phyloP scores from a whole-genome alignment of 2,797 vertebrate genomes.

The Lycodopsis pacificus region DNA sequence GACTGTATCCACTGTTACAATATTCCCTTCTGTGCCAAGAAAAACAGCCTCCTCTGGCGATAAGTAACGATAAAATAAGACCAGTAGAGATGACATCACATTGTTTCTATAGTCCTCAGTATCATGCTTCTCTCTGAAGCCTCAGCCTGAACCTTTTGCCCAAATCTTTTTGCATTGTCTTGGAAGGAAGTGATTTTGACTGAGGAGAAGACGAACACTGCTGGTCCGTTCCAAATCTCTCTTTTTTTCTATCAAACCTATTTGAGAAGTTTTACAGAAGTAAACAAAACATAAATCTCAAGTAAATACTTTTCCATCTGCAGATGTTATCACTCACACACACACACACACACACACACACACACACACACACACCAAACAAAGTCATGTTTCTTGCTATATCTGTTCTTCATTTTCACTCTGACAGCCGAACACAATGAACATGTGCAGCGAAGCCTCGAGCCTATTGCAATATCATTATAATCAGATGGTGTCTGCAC shows the following conservation, averaged over 20 bases:
- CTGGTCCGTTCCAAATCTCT: neutral
- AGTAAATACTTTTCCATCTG: slow-evolving; percentile 14
- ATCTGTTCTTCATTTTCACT: slow-evolving; percentile 4
- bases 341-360: neutral
- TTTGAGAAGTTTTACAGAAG: neutral
- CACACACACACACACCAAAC: neutral
- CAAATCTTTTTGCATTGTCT: too few relatives aligned
- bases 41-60: neutral
- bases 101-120: slow-evolving; percentile 30
- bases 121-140: slow-evolving; percentile 7
- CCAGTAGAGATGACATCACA: neutral
- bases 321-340: neutral
- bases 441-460: slow-evolving; percentile 25
- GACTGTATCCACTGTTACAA: too few relatives aligned
- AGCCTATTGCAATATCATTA: slow-evolving; percentile 30
- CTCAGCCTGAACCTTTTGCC: too few relatives aligned
- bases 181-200: slow-evolving; percentile 2
- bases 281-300: slow-evolving; percentile 11
- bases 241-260: neutral
- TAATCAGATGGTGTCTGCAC: slow-evolving; percentile 9
- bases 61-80: too few relatives aligned
- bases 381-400: neutral
- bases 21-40: neutral
- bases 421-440: slow-evolving; percentile 5
- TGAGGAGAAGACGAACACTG: slow-evolving; percentile 15